Evolutionary conservation across 1,140 invertebrate genomes (phyloP), one percentile per base, ranked within the genome.

Genomic region (Kradibia gibbosae): DNA sequence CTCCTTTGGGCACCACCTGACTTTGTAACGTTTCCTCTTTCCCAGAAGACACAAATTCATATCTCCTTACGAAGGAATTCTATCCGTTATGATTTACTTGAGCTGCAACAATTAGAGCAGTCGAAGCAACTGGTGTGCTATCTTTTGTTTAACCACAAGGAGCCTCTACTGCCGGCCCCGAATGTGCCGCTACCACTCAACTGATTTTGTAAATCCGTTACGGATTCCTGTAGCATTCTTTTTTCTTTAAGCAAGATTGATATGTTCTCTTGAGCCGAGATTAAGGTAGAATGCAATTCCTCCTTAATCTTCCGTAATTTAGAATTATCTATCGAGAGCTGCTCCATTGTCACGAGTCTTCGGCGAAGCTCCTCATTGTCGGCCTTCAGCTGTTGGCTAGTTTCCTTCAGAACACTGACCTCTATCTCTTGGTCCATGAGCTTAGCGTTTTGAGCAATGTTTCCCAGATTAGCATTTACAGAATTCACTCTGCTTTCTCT

Each of bases 181-280:
- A 85, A 85, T 71, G 22, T 28, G 34, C 57, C 71, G 76, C 90
- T 88, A 36, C 84, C 84, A 72, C 89, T 87, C 25, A 89, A 86
- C 82, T 93, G 91, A 83, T 90, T 94, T 91, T 95, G 94, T 83
- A 96, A 86, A 55, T 93, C 89, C 22, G 92, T 91, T 81, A 95
- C 91, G 71, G 93, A 93, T 83, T 96, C 95, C 62, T 96, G 87
- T 39, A 96, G 89, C n/a, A 92, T 92, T 82, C 93, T 93, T 85
- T 96, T 96, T 84, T 96, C 95, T 53, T 94, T 93, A 1, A 96
- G 84, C 60, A 96, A 88, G 39, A 91, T 91, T 25, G 92, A 92
- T 1, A 96, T 94, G 74, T 96, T 94, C 83, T 95, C 95, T 86
- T 96, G 95, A 2, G 95, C 95, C 1, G 93, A 92, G 86, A 83